Evolutionary conservation across 2,113 vertebrate genomes (phyloP), one percentile per base, ranked within the genome.

Genomic region (Oreochromis spilurus): DNA sequence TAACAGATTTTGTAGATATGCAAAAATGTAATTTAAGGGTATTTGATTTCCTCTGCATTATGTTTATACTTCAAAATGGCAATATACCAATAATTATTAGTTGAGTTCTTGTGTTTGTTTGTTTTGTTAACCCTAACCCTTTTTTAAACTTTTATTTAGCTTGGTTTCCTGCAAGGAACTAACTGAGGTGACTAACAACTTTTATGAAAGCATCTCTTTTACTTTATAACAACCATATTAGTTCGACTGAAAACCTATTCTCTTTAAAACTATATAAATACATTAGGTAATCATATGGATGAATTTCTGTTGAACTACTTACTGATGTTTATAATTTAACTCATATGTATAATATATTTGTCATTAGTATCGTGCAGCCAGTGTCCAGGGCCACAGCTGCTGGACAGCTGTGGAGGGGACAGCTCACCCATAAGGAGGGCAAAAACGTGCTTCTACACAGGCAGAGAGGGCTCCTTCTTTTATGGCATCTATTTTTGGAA

Each of bases 361-460:
- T 9, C 38, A 62, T 62, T 31, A 26, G 24, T 3, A 65, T 81
- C 60, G 14, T 75, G 67, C 34, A 24, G 43, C 36, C 60, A 43
- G 72, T 67, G n/a, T 84, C 83, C 65, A 79, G 84, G 31, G 50
- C 24, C 16, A 9, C 62, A 89, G 75, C 87, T 90, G 86, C 21
- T 12, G 1, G 40, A 72, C 89, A 89, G 89, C 81, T 84, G 88
- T 85, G 54, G 11, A 67, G 24, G 17, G 50, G 36, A 75, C 85
- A 80, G 55, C 17, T 81, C 26, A 80, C 78, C 53, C 70, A 4
- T 86, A 52, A 85, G 83, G 55, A 81, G n/a, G 81, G 26, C 77
- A 84, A 29, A 29, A 45, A 60, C 43, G 81, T 79, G 17, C 21
- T 13, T 81, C 34, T 86, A 50, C 36, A 67, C 34, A 36, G 31